Conservation (phyloP, 2,888 invertebrate species). For the Lepidonotus clava region DNA sequence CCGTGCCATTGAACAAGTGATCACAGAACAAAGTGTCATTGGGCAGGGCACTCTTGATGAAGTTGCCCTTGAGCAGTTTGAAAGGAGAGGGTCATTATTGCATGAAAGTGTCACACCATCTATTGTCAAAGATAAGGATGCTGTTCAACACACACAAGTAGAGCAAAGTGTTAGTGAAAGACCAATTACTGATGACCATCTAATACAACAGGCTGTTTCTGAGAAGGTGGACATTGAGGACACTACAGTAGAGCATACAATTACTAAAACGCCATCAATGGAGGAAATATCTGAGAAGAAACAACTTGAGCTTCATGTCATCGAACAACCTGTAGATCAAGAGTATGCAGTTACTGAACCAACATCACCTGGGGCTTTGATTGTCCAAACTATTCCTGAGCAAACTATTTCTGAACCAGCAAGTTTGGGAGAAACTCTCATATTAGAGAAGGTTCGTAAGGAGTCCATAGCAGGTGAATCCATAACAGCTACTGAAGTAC, state of each 20-base stretch:
- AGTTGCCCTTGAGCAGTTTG: neutral
- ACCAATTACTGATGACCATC: neutral
- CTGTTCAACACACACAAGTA: neutral
- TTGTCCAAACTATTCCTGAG: neutral
- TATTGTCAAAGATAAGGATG: neutral
- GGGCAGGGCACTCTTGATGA: neutral
- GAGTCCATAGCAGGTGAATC: constrained; percentile 14
- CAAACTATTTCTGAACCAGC: neutral
- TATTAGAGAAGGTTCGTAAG: neutral
- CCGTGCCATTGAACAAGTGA: neutral
- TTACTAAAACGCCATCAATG: neutral
- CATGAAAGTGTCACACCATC: neutral
- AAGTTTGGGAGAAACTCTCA: neutral
- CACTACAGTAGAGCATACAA: neutral
- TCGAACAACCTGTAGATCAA: neutral
- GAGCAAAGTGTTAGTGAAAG: constrained; percentile 19
- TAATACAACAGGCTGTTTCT: neutral
- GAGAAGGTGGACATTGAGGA: neutral
- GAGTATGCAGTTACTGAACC: neutral
- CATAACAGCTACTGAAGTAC: neutral
- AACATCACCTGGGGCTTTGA: neutral
- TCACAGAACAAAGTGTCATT: neutral
- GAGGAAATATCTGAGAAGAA: neutral
- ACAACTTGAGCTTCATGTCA: neutral
- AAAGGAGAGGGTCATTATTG: neutral